Conservation (phyloP, 2,113 vertebrate species). For the Coptodon bakossiorum region DNA sequence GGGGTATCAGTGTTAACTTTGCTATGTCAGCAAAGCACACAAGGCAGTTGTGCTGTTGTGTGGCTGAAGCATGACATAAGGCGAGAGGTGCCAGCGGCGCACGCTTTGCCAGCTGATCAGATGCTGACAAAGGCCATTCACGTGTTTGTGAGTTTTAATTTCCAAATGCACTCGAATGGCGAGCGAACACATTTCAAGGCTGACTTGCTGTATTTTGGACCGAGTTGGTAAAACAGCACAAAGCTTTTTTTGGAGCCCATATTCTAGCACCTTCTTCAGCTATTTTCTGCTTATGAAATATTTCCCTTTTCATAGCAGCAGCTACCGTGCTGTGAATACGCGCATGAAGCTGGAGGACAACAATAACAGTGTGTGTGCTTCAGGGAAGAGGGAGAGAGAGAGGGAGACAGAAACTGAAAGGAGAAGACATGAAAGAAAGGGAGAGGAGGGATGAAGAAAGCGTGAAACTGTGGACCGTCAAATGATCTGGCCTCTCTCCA, state of each 20-base stretch:
- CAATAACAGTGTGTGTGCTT: conserved; percentile 1
- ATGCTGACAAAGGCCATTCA: not conserved
- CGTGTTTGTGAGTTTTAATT: not conserved
- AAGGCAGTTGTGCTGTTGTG: not conserved
- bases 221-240: not conserved
- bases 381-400: not conserved
- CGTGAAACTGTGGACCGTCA: conserved; percentile 37
- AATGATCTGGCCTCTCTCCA: conserved; percentile 64
- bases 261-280: conserved; percentile 16
- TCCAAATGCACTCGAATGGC: not conserved
- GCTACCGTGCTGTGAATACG: conserved; percentile 17
- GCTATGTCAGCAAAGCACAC: conserved; percentile 47
- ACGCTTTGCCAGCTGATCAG: not conserved
- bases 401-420: not conserved
- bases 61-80: conserved; percentile 17
- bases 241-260: not conserved
- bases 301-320: conserved; percentile 26
- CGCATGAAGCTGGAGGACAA: not conserved
- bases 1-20: conserved; percentile 51
- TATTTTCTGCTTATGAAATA: conserved; percentile 38
- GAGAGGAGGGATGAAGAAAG: not conserved
- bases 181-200: not conserved
- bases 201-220: not conserved
- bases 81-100: not conserved
- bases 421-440: not conserved